Evolutionary conservation across 2,797 vertebrate genomes (phyloP), one percentile per base, ranked within the genome.

Genomic region (Sebastes diaconus): DNA sequence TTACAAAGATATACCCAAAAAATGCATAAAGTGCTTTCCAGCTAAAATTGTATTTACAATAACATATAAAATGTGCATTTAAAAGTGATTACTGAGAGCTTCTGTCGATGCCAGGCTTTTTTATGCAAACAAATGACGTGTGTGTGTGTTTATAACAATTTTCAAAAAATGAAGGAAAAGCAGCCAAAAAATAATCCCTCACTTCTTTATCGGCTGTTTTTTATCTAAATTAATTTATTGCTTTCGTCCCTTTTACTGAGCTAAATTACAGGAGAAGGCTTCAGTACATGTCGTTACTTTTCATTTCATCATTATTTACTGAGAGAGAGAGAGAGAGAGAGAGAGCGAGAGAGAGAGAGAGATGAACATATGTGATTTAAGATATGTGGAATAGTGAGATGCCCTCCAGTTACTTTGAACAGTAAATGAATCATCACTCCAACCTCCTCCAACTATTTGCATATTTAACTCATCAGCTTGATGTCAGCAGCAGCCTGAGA

Each of bases 321-420:
- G 57, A 63, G 22, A 11, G 20, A 54, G 22, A 42, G 29, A 24
- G 6, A 34, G 4, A 59, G 30, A 57, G 13, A 55, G 22, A 60
- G 9, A 42, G 12, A 57, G 55, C 25, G 13, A 58, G 12, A 27
- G 55, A 57, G n/a, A 52, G 8, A 32, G 4, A 36, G 5, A 60
- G 14, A 22, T n/a, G 9, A 55, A 9, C 36, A 75, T 13, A 74
- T 22, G 9, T 68, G 64, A 77, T 50, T 69, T 12, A 34, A 87
- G 93, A 94, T 95, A 91, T 94, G 93, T 93, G 88, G 5, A 32
- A 42, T 3, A 71, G 16, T 60, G 5, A 66, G 54, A 52, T 11
- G 25, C 13, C 68, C 79, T 52, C 12, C 3, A 2, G n/a, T 65
- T 36, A 27, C 54, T 60, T 3, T 42, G 54, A 34, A 20, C 18